phyloP scores from a whole-genome alignment of 2,797 vertebrate genomes.

The Hippocampus kuda region DNA sequence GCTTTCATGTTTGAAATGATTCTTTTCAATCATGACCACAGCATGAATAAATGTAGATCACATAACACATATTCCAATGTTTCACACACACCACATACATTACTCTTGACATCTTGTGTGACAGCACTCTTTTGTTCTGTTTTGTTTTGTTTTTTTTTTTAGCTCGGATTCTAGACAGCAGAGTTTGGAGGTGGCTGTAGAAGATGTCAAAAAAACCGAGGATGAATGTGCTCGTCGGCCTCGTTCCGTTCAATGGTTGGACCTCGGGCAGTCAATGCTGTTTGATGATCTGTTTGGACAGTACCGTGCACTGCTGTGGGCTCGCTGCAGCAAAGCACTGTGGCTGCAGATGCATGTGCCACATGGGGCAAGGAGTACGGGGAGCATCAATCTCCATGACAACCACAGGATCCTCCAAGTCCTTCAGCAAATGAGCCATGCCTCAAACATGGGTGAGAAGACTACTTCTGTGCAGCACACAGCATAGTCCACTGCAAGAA shows the following conservation, averaged over 20 bases:
- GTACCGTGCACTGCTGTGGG: constrained; percentile 53
- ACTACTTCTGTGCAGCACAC: not conserved
- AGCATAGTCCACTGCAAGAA: not conserved
- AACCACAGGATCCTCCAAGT: constrained; percentile 35
- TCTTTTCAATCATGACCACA: not conserved
- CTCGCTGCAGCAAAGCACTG: constrained; percentile 40
- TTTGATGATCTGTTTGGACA: constrained; percentile 45
- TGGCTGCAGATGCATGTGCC: constrained; percentile 44
- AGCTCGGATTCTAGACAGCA: constrained; percentile 8
- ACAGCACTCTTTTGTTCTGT: not conserved
- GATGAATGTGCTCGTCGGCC: constrained; percentile 12
- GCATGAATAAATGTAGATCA: not conserved
- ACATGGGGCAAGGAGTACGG: constrained; percentile 10
- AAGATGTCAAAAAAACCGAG: not conserved
- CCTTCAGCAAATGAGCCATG: constrained; percentile 35
- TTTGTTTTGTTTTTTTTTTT: constrained; percentile 9
- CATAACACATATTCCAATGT: not conserved
- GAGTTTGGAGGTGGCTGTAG: constrained; percentile 1
- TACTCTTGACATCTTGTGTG: not conserved
- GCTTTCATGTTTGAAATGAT: not conserved
- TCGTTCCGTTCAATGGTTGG: constrained; percentile 46
- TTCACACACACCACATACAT: not conserved
- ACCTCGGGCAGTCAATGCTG: constrained; percentile 37
- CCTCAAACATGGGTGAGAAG: constrained; percentile 24
- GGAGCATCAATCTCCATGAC: constrained; percentile 55